Conservation (phyloP, 2,113 vertebrate species). For the Apaloderma vittatum region DNA sequence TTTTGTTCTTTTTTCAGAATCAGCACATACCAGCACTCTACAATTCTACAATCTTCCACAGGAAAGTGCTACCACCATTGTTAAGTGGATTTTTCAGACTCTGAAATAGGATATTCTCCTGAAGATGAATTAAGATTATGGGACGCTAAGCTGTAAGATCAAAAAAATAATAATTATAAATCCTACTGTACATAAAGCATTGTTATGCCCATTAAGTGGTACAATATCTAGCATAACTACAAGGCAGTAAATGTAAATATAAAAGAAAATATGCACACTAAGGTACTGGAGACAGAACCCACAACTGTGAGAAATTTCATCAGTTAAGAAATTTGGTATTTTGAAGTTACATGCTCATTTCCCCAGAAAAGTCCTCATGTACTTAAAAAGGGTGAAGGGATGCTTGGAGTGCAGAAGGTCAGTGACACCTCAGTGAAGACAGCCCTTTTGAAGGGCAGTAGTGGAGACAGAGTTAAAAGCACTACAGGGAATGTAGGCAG, state of each 20-base stretch:
- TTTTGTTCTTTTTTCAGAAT: neutral
- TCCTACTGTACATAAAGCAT: neutral
- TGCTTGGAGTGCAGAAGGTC: neutral
- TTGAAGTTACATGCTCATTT: neutral
- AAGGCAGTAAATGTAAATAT: neutral
- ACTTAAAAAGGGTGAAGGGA: neutral
- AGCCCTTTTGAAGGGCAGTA: neutral
- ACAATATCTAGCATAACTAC: neutral
- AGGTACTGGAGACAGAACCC: neutral
- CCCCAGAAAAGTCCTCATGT: neutral
- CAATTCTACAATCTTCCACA: neutral
- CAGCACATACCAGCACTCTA: neutral
- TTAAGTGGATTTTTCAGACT: neutral
- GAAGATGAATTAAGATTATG: neutral
- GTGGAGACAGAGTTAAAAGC: neutral
- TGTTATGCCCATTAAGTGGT: neutral
- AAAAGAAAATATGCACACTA: neutral
- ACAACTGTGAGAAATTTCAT: neutral
- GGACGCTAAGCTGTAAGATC: neutral
- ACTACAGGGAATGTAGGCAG: neutral
- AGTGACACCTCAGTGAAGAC: neutral
- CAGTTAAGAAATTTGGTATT: neutral
- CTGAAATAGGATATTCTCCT: neutral
- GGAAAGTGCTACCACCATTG: neutral
- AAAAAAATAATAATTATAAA: neutral